Conservation (phyloP, 37 sponge, comb jelly and placozoan genomes). For the Halichondria panicea region DNA sequence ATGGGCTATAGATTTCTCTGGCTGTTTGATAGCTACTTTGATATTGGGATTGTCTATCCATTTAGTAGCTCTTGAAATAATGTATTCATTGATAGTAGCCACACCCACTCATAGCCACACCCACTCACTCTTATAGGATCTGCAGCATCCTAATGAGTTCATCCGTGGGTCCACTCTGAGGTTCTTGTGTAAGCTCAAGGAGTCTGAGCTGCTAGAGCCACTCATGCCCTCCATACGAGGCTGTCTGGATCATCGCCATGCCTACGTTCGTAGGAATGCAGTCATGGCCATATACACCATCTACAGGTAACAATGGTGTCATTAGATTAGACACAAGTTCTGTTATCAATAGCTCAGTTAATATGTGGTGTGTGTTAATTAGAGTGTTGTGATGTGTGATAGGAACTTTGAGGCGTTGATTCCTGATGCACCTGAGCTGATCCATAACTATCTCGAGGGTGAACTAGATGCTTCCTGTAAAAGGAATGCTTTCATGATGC, state of each 20-base stretch:
- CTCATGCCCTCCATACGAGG: constrained; percentile 97
- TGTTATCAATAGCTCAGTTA: too few species aligned
- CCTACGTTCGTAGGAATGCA: constrained; percentile 98
- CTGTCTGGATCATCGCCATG: constrained; percentile 96
- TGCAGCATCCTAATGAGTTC: constrained; percentile 99
- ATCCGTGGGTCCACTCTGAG: constrained; percentile 95
- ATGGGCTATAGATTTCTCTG: too few species aligned
- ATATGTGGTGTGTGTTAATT: too few species aligned
- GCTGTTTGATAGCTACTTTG: too few species aligned
- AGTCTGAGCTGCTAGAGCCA: constrained; percentile 97
- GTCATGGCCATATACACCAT: constrained; percentile 99
- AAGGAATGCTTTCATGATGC: constrained; percentile 99
- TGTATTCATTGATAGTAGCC: too few species aligned
- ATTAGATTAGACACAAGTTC: too few species aligned
- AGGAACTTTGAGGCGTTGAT: constrained; percentile 93
- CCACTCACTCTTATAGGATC: constrained; percentile 86
- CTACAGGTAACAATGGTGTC: constrained; percentile 75
- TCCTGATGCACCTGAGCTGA: constrained; percentile 98
- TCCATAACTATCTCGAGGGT: constrained; percentile 90
- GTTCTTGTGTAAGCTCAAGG: constrained; percentile 98
- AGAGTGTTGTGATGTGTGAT: not conserved
- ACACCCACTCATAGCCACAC: too few species aligned
- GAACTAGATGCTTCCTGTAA: constrained; percentile 98
- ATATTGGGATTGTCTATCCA: too few species aligned
- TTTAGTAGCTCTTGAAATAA: too few species aligned